These are phyloP conservation scores for Microcebus lehilahytsara DNA, from an alignment of 2,113 vertebrate genomes.

Conservation along the genomic window DNA sequence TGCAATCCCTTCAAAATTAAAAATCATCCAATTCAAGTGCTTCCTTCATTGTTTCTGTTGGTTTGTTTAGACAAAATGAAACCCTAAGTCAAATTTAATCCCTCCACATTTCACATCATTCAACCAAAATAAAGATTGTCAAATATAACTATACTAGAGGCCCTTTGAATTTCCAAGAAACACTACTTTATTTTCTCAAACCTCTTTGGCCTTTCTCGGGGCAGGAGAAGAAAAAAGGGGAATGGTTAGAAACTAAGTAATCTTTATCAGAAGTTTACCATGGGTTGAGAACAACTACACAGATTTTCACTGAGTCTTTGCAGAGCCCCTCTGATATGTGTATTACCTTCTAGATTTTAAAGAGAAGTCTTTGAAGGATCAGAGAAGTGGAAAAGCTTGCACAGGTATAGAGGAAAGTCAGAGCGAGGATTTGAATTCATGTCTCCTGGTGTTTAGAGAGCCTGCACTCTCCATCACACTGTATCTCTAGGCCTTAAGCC, in stretches of 20 bases:
- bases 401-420: not conserved
- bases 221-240: not conserved
- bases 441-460: not conserved
- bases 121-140: not conserved
- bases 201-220: not conserved
- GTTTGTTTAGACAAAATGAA: conserved; percentile 56
- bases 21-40: not conserved
- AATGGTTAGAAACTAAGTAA: not conserved
- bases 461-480: accelerated
- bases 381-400: not conserved
- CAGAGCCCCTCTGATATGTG: not conserved
- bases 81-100: conserved; percentile 45
- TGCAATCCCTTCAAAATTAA: not conserved
- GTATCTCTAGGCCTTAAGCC: not conserved
- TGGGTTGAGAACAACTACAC: not conserved
- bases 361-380: not conserved
- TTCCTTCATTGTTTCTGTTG: not conserved
- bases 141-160: not conserved
- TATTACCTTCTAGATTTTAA: not conserved
- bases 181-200: conserved; percentile 16
- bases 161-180: not conserved
- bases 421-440: not conserved
- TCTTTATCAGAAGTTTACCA: not conserved
- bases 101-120: not conserved
- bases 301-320: not conserved